Percentiles rank a stretch among this genome's conserved stretches.
phyloP scores from a whole-genome alignment of 2,113 vertebrate species.

The Struthio camelus region DNA sequence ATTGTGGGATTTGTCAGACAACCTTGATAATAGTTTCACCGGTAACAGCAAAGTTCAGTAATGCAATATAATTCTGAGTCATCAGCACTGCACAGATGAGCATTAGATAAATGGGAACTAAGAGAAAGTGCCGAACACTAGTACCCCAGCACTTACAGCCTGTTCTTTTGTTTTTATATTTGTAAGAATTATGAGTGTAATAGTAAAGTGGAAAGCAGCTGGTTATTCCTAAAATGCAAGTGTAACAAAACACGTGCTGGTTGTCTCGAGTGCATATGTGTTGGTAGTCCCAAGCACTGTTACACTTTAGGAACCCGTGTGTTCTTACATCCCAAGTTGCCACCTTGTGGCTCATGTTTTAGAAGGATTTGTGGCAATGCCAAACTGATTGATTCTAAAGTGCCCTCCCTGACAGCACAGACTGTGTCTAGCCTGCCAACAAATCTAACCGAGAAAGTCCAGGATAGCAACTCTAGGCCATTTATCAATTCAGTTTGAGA shows the following conservation, averaged over 20 bases:
- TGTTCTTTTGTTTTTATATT: background rate
- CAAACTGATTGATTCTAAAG: constrained; percentile 67
- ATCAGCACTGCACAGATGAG: constrained; percentile 43
- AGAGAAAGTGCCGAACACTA: background rate
- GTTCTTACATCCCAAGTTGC: constrained; percentile 15
- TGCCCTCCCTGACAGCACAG: background rate
- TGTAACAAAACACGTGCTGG: background rate
- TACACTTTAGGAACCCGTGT: background rate
- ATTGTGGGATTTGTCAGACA: constrained; percentile 30
- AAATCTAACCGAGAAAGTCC: background rate
- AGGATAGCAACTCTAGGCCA: background rate
- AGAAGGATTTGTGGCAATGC: constrained; percentile 26
- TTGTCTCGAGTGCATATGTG: background rate
- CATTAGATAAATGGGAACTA: constrained; percentile 36
- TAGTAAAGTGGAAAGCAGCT: background rate
- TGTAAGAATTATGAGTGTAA: background rate
- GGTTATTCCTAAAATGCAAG: background rate
- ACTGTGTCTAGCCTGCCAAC: constrained; percentile 8
- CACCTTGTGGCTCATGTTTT: constrained; percentile 8
- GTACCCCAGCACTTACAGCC: background rate
- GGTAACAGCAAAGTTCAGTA: constrained; percentile 28
- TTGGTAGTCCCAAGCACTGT: background rate
- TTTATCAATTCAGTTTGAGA: constrained; percentile 44
- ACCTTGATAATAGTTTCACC: constrained; percentile 51
- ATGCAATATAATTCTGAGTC: constrained; percentile 35